A percentile compares a stretch with the other conserved stretches of the same genome.
Evolutionary conservation across 2,113 vertebrate genomes (phyloP).

Genomic region (Pseudopipra pipra): DNA sequence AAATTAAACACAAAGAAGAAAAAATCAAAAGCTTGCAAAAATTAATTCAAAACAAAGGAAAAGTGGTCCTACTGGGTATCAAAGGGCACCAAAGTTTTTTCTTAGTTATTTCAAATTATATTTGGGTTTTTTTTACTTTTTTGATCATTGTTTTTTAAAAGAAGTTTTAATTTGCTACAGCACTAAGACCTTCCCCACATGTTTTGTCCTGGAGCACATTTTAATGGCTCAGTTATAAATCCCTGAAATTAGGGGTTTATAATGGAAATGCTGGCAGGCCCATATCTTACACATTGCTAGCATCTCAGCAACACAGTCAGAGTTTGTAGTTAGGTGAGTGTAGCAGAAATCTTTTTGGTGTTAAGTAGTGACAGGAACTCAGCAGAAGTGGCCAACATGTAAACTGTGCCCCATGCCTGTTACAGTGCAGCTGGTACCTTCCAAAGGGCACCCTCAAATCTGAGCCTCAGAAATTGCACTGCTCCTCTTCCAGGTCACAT

Average conservation of each 20-base stretch:
- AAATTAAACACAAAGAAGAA: slow-evolving; percentile 19
- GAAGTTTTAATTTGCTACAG: slow-evolving; percentile 10
- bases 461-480: neutral
- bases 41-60: slow-evolving; percentile 1
- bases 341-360: neutral
- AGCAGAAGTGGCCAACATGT: neutral
- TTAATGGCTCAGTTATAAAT: slow-evolving; percentile 28
- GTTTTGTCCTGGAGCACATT: slow-evolving; percentile 11
- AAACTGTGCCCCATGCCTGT: neutral
- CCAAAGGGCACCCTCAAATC: neutral
- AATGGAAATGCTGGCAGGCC: slow-evolving; percentile 24
- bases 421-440: neutral
- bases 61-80: neutral
- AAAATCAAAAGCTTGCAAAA: slow-evolving; percentile 38
- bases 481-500: neutral
- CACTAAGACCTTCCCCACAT: neutral
- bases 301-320: neutral
- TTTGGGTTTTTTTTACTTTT: neutral
- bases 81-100: neutral
- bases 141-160: neutral
- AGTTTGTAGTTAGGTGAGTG: neutral
- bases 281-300: neutral
- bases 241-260: slow-evolving; percentile 8
- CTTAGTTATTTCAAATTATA: neutral
- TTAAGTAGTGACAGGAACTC: neutral